A percentile compares a stretch with the other conserved stretches of the same genome.
Conservation (phyloP, 1,140 invertebrate species). For the Euura saliciscinereae region DNA sequence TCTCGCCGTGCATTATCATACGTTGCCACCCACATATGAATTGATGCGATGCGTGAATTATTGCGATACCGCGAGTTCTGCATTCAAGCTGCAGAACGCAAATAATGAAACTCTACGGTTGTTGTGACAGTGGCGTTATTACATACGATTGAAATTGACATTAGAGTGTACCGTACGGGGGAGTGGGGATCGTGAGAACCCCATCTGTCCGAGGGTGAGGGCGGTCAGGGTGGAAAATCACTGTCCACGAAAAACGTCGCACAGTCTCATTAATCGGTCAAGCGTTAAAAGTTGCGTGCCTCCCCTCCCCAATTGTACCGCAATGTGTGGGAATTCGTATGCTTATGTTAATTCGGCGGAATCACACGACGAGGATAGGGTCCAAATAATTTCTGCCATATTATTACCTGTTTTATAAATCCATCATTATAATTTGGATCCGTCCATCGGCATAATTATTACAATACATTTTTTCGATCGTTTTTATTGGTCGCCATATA, state of each 20-base stretch:
- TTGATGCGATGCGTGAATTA: background rate
- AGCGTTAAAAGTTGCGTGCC: slow-evolving; percentile 49
- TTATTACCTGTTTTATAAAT: too few relatives aligned
- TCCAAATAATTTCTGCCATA: too few relatives aligned
- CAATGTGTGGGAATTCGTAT: slow-evolving; percentile 47
- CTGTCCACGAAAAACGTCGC: slow-evolving; percentile 40
- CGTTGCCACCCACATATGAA: background rate
- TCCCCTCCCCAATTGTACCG: too few relatives aligned
- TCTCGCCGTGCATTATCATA: too few relatives aligned
- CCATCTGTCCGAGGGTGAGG: slow-evolving; percentile 46
- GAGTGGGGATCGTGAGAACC: slow-evolving; percentile 49
- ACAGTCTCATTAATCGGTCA: slow-evolving; percentile 46
- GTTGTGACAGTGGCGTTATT: slow-evolving; percentile 10
- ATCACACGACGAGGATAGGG: slow-evolving; percentile 19
- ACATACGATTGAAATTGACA: background rate
- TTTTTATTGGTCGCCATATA: too few relatives aligned
- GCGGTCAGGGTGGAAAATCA: slow-evolving; percentile 54
- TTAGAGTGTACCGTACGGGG: background rate
- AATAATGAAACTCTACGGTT: slow-evolving; percentile 9
- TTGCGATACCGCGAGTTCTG: background rate
- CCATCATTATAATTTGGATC: too few relatives aligned
- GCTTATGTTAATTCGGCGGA: slow-evolving; percentile 41
- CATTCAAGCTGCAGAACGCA: background rate
- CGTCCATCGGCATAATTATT: too few relatives aligned
- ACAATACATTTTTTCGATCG: too few relatives aligned